Evolutionary conservation across 2,888 invertebrate genomes (phyloP).

Genomic region (Limnephilus rhombicus): DNA sequence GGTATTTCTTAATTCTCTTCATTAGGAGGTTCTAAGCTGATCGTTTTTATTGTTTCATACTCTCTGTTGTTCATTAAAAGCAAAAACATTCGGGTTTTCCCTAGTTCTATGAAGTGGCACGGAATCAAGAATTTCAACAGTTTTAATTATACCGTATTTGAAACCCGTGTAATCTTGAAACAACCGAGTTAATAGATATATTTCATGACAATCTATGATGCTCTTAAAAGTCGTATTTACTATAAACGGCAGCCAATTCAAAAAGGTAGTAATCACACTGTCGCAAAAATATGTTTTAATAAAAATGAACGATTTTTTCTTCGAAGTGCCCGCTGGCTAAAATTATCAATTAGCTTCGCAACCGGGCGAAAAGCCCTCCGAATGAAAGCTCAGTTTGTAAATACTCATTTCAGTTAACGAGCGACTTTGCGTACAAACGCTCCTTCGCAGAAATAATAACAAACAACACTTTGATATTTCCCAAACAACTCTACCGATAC

Average conservation of each 20-base stretch:
- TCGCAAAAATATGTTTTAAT: not conserved
- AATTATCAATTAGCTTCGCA: constrained; percentile 26
- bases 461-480: constrained; percentile 38
- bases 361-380: constrained; percentile 37
- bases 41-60: not conserved
- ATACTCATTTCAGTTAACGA: constrained; percentile 46
- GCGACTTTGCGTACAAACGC: constrained; percentile 43
- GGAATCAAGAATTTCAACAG: too few relatives aligned
- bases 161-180: not conserved
- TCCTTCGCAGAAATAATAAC: not conserved
- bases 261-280: not conserved
- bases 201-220: not conserved
- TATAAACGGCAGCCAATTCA: not conserved
- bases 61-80: not conserved
- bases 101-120: too few relatives aligned
- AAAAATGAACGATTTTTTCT: constrained; percentile 7
- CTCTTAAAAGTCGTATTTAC: not conserved
- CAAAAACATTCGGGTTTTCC: not conserved
- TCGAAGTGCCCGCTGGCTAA: constrained; percentile 21
- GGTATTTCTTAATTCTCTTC: too few relatives aligned
- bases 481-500: constrained; percentile 22
- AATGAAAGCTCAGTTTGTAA: constrained; percentile 36
- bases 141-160: not conserved
- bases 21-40: too few relatives aligned
- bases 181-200: not conserved